These are phyloP conservation scores for Myopa tessellatipennis DNA, from an alignment of 2,888 invertebrate genomes.

Conservation along the genomic window DNA sequence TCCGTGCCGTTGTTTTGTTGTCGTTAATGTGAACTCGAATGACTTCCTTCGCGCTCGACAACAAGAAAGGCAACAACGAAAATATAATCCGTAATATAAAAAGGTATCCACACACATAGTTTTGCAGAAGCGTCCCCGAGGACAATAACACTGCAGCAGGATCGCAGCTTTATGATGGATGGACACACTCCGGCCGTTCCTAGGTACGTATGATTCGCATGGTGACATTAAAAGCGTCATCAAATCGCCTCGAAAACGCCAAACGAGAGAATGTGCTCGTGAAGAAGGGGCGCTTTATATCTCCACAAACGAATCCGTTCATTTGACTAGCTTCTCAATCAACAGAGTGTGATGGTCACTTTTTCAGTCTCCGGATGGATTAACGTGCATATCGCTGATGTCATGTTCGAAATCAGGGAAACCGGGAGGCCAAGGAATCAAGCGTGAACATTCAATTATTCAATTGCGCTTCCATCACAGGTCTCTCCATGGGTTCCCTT, in stretches of 20 bases:
- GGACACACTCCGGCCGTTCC: not conserved
- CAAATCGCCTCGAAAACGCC: not conserved
- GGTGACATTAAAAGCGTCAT: not conserved
- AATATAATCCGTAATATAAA: conserved; percentile 2
- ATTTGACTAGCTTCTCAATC: no score
- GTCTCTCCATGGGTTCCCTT: not conserved
- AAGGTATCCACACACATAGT: not conserved
- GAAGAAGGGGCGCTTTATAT: no score
- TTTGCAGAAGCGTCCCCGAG: conserved; percentile 1
- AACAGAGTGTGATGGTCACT: no score
- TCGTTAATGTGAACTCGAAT: conserved; percentile 51
- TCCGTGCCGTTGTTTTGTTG: conserved; percentile 32
- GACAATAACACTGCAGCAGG: conserved; percentile 36
- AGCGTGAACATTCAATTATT: not conserved
- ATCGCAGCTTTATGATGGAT: conserved; percentile 39
- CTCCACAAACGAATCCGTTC: no score
- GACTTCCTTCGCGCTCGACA: conserved; percentile 43
- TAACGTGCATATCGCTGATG: not conserved
- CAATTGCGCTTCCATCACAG: not conserved
- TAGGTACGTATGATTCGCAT: not conserved
- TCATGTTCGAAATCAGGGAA: not conserved
- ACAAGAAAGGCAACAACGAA: conserved; percentile 2
- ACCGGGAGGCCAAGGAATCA: no score
- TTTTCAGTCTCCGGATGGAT: not conserved
- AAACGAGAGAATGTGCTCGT: not conserved